phyloP scores from a whole-genome alignment of 1,140 invertebrate genomes.

The Pogonomyrmex californicus region DNA sequence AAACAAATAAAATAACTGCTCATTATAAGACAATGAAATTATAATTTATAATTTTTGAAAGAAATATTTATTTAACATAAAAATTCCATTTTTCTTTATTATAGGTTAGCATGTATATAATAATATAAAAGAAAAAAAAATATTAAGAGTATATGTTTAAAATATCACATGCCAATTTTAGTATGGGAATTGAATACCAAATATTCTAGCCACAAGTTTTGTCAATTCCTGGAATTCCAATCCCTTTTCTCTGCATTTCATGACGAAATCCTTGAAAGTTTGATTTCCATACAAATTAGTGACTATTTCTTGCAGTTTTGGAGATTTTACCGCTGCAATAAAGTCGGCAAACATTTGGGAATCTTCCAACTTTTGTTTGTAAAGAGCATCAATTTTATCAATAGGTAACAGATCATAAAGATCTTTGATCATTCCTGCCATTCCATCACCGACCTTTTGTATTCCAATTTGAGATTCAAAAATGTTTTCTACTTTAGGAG shows the following conservation, averaged over 20 bases:
- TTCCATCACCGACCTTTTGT: conserved; percentile 51
- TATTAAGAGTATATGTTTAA: neutral
- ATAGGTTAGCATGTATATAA: neutral
- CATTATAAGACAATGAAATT: neutral
- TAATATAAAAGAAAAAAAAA: neutral
- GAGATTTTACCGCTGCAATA: conserved; percentile 57
- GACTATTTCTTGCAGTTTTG: conserved; percentile 67
- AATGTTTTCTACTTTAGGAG: conserved; percentile 8
- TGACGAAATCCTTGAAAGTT: conserved; percentile 32
- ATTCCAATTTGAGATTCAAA: neutral
- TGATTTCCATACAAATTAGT: conserved; percentile 20
- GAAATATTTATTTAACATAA: neutral
- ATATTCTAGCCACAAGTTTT: conserved; percentile 28
- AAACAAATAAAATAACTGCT: conserved; percentile 4
- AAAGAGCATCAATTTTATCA: conserved; percentile 73
- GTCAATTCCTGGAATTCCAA: conserved; percentile 39
- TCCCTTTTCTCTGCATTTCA: conserved; percentile 32
- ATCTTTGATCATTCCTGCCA: conserved; percentile 70
- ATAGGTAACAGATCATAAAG: conserved; percentile 71
- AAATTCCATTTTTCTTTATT: neutral
- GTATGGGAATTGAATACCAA: conserved; percentile 58
- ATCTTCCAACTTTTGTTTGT: conserved; percentile 72
- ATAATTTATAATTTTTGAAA: neutral
- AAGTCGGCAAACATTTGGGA: conserved; percentile 69
- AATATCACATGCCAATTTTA: neutral